Evolutionary conservation across 2,888 invertebrate genomes (phyloP), one percentile per base, ranked within the genome.

Genomic region (Arrhopalites spinosus): DNA sequence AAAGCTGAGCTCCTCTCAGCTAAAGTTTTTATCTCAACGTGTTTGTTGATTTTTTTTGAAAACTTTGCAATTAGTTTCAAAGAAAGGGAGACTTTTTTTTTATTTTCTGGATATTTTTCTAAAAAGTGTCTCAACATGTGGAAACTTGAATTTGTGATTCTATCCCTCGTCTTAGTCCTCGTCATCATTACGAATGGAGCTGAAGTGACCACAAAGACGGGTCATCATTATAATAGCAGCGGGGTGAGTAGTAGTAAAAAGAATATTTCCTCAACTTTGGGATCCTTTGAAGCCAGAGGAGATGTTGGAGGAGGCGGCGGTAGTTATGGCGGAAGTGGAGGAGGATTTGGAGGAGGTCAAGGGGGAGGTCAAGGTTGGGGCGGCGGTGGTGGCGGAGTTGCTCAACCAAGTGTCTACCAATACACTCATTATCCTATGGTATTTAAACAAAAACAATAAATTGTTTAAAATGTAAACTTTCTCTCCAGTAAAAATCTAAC

Each of bases 341-440:
- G 73, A 66, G 73, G 67, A n/a, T 53, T 43, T 20, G 61, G 69
- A 15, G 74, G 69, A n/a, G 67, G 74, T 13, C 30, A 67, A 20
- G 66, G 67, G 15, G 66, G 73, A 13, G 73, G 27, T 69, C 59
- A 59, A 29, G 69, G 61, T 17, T 29, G 68, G 11, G 50, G 43
- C 2, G 74, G 69, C 5, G 69, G 69, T 15, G 69, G 56, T 61
- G 74, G 74, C 25, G 74, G 74, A 45, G 23, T 68, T 25, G 74
- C 74, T 29, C 74, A 74, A 29, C 74, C 74, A 15, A 69, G 69
- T 7, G 74, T 74, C 13, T 74, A 74, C 23, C 74, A 74, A 29
- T 74, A 74, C 67, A 74, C 74, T 8, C 74, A 74, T 20, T 74
- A 74, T 56, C 74, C 74, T 17, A 74, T 74, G 74, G 74, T 69